These are phyloP conservation scores for Platyrinchus mystaceus DNA, from an alignment of 2,797 vertebrate species.

Conservation along the genomic window DNA sequence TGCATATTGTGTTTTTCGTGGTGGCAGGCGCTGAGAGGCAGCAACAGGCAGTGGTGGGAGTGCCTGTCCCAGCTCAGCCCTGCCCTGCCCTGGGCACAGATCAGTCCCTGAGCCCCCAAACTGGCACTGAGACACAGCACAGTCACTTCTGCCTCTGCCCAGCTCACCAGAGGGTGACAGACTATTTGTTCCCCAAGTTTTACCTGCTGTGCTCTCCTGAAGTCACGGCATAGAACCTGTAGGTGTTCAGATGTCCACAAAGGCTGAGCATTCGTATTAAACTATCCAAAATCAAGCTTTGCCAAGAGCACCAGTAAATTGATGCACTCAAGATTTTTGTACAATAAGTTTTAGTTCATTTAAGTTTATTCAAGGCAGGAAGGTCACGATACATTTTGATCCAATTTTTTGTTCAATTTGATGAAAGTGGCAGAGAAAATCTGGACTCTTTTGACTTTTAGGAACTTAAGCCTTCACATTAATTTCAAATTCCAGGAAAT, in stretches of 20 bases:
- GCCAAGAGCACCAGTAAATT: neutral
- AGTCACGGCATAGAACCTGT: neutral
- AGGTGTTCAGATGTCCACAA: neutral
- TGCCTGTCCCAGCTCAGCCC: neutral
- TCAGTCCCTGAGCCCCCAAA: neutral
- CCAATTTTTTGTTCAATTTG: neutral
- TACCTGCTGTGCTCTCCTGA: neutral
- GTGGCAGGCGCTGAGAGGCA: neutral
- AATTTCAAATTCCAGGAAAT: constrained; percentile 48
- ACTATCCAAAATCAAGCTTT: neutral
- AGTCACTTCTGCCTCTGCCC: neutral
- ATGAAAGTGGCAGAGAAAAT: neutral
- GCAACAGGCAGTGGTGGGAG: neutral
- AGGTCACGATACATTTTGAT: neutral
- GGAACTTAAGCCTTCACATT: constrained; percentile 5
- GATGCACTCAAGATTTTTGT: neutral
- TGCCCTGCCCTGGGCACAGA: neutral
- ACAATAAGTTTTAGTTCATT: neutral
- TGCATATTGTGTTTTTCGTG: accelerated
- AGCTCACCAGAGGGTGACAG: neutral
- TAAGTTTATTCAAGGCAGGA: neutral
- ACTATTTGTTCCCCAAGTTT: neutral
- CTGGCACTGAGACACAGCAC: neutral
- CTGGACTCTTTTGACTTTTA: neutral
- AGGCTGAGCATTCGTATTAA: neutral